These are phyloP conservation scores for Podotricha telesiphe DNA, from an alignment of 2,888 invertebrate genomes.

Conservation along the genomic window DNA sequence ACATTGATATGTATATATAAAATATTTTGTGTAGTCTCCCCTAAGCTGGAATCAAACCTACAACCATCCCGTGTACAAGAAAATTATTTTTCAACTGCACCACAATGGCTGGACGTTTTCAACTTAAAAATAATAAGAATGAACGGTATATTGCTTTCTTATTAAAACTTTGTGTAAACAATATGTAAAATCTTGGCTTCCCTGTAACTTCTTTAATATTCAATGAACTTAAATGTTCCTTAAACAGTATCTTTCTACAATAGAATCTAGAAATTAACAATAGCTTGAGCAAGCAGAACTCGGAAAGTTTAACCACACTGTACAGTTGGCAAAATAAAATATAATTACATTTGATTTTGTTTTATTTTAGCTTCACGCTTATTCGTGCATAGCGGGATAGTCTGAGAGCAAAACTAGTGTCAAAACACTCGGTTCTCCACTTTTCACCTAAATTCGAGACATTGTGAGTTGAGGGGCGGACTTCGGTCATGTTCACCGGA, in stretches of 20 bases:
- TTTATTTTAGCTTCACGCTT: too few relatives aligned
- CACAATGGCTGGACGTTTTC: not conserved
- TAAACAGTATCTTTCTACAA: slow-evolving; percentile 39
- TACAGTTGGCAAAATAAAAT: slow-evolving; percentile 31
- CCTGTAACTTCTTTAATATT: slow-evolving; percentile 36
- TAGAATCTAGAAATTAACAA: slow-evolving; percentile 43
- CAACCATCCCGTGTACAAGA: not conserved
- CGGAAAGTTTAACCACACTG: slow-evolving; percentile 37
- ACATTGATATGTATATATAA: too few relatives aligned
- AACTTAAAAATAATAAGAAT: slow-evolving; percentile 17
- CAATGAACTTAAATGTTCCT: slow-evolving; percentile 40
- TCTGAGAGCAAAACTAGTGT: too few relatives aligned
- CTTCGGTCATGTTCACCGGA: too few relatives aligned
- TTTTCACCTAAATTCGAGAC: too few relatives aligned
- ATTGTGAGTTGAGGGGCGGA: too few relatives aligned
- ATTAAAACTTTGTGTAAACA: slow-evolving; percentile 28
- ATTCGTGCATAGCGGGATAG: too few relatives aligned
- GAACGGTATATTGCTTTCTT: slow-evolving; percentile 14
- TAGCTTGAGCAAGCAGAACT: slow-evolving; percentile 40
- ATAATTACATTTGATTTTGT: too few relatives aligned
- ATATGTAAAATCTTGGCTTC: slow-evolving; percentile 18
- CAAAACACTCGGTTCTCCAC: too few relatives aligned
- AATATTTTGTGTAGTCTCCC: too few relatives aligned
- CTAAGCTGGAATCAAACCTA: not conserved
- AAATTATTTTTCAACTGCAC: not conserved